Conservation (phyloP, 2,888 invertebrate species). For the Pimpla rufipes region DNA sequence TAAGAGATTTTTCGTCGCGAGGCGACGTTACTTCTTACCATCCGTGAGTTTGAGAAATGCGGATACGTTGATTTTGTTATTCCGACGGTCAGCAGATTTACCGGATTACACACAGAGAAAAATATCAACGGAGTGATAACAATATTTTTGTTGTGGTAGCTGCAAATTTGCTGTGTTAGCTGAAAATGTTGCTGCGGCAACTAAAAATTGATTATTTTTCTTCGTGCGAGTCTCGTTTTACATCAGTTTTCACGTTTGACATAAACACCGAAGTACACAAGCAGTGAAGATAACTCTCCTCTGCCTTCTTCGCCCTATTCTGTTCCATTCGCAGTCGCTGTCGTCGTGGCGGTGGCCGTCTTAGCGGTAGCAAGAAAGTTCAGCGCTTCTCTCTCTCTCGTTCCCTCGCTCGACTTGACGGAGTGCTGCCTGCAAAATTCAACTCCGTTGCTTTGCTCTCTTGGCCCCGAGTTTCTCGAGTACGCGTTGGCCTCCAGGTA, state of each 20-base stretch:
- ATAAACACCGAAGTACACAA: slow-evolving; percentile 26
- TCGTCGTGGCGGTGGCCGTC: slow-evolving; percentile 5
- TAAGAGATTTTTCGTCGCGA: not conserved
- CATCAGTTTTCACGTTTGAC: too few species aligned
- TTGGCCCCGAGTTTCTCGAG: slow-evolving; percentile 23
- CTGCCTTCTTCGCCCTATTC: slow-evolving; percentile 22
- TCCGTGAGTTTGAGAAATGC: not conserved
- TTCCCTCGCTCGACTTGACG: slow-evolving; percentile 28
- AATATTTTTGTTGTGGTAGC: too few species aligned
- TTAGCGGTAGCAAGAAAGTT: slow-evolving; percentile 60
- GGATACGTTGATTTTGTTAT: not conserved
- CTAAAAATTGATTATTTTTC: not conserved
- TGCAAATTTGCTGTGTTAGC: too few species aligned
- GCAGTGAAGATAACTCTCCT: slow-evolving; percentile 1
- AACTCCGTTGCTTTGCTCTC: slow-evolving; percentile 23
- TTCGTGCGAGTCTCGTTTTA: too few species aligned
- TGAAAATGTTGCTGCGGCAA: too few species aligned
- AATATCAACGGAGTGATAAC: too few species aligned
- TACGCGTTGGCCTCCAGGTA: slow-evolving; percentile 6
- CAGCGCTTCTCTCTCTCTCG: slow-evolving; percentile 24
- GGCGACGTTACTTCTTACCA: slow-evolving; percentile 1
- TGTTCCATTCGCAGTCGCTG: slow-evolving; percentile 16
- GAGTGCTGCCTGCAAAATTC: slow-evolving; percentile 4
- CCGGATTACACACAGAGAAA: too few species aligned
- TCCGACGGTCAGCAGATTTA: not conserved